Conservation (phyloP, 1,140 invertebrate genomes). For the Zophobas morio region DNA sequence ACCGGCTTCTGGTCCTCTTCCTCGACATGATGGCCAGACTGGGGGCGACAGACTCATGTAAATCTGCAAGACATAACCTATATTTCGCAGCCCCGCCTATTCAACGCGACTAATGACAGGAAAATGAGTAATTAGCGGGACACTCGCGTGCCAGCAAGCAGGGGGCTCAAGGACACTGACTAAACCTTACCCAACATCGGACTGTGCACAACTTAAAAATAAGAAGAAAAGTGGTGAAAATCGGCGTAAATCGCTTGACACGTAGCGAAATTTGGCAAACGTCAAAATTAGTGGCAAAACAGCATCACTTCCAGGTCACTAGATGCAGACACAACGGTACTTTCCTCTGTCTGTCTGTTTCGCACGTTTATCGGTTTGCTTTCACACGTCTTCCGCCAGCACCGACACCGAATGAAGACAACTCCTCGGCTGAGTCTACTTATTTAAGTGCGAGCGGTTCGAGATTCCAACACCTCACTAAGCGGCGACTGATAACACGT, state of each 20-base stretch:
- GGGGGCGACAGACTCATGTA: constrained; percentile 55
- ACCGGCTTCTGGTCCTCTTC: constrained; percentile 65
- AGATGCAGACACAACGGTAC: constrained; percentile 27
- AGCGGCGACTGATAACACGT: background rate
- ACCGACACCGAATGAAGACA: background rate
- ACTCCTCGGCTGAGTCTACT: constrained; percentile 8
- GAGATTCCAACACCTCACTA: constrained; percentile 18
- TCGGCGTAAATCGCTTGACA: constrained; percentile 44
- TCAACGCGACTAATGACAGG: background rate
- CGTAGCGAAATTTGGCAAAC: constrained; percentile 49
- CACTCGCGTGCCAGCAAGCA: background rate
- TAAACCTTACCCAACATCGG: constrained; percentile 59
- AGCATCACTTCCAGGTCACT: constrained; percentile 39
- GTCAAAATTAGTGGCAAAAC: constrained; percentile 28
- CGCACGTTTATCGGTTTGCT: background rate
- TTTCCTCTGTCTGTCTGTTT: background rate
- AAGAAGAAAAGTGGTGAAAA: constrained; percentile 17
- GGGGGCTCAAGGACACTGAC: constrained; percentile 14
- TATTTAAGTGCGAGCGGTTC: constrained; percentile 18
- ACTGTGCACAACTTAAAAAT: constrained; percentile 26
- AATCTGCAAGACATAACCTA: constrained; percentile 60
- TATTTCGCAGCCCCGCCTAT: constrained; percentile 27
- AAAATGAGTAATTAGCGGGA: background rate
- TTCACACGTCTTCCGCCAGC: background rate
- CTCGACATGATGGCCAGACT: constrained; percentile 62